Evolutionary conservation across 2,113 vertebrate genomes (phyloP).

Genomic region (Actenoides lindsayi): DNA sequence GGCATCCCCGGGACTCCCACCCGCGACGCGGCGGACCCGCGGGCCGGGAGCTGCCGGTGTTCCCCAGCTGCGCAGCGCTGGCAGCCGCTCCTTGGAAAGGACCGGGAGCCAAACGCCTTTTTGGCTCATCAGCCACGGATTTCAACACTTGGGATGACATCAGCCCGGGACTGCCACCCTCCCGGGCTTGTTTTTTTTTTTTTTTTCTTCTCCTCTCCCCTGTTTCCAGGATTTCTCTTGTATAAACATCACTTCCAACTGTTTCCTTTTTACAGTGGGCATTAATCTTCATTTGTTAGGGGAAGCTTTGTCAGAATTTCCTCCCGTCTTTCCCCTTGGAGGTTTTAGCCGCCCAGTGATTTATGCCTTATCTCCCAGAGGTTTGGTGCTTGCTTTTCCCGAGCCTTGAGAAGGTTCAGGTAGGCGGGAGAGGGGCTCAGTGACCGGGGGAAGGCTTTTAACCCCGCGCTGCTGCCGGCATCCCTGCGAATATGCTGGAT

Average conservation of each 20-base stretch:
- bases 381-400: neutral
- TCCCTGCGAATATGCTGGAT: neutral
- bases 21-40: neutral
- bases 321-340: neutral
- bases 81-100: neutral
- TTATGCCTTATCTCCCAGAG: neutral
- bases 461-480: neutral
- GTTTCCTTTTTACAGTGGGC: neutral
- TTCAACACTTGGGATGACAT: neutral
- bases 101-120: neutral
- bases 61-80: neutral
- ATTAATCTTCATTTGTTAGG: conserved; percentile 41
- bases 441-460: neutral
- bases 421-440: neutral
- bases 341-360: neutral
- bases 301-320: neutral
- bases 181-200: neutral
- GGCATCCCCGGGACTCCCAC: neutral
- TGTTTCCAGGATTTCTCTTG: neutral
- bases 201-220: fast-evolving
- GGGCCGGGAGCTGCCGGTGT: neutral
- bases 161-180: neutral
- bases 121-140: neutral
- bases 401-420: neutral
- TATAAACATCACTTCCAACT: neutral